Evolutionary conservation across 1,140 invertebrate genomes (phyloP).

Genomic region (Bombus pascuorum): DNA sequence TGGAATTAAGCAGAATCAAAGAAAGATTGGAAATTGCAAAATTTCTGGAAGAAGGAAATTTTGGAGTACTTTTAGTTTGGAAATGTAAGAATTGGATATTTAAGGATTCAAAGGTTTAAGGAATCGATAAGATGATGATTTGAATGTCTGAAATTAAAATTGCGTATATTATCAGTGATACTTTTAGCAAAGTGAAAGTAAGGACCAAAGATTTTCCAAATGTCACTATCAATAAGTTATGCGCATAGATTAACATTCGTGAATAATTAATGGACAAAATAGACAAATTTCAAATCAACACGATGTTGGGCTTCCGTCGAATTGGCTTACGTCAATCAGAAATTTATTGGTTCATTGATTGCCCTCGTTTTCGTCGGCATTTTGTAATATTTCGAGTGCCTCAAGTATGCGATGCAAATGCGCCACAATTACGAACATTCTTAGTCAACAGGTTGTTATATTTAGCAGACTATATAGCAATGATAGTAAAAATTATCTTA

Average conservation of each 20-base stretch:
- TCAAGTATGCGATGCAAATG: background rate
- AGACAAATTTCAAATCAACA: background rate
- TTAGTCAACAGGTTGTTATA: background rate
- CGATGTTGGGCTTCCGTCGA: background rate
- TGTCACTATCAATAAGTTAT: background rate
- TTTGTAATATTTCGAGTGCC: background rate
- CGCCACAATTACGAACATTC: background rate
- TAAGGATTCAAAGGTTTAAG: background rate
- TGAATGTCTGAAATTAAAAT: too few species aligned
- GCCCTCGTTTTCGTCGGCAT: background rate
- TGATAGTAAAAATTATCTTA: background rate
- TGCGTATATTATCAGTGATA: background rate
- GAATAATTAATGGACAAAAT: too few species aligned
- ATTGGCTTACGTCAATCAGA: background rate
- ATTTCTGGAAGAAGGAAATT: background rate
- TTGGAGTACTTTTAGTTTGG: background rate
- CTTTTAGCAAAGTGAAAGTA: background rate
- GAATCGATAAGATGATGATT: too few species aligned
- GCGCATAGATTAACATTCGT: background rate
- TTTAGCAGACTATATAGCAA: background rate
- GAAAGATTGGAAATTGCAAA: background rate
- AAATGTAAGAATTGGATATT: background rate
- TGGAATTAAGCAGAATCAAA: background rate
- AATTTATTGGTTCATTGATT: slow-evolving; percentile 20
- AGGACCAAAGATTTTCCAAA: background rate